Percentiles rank a stretch among this genome's conserved stretches.
Evolutionary conservation across 2,797 vertebrate species (phyloP).

Genomic region (Ctenosaura bakeri): DNA sequence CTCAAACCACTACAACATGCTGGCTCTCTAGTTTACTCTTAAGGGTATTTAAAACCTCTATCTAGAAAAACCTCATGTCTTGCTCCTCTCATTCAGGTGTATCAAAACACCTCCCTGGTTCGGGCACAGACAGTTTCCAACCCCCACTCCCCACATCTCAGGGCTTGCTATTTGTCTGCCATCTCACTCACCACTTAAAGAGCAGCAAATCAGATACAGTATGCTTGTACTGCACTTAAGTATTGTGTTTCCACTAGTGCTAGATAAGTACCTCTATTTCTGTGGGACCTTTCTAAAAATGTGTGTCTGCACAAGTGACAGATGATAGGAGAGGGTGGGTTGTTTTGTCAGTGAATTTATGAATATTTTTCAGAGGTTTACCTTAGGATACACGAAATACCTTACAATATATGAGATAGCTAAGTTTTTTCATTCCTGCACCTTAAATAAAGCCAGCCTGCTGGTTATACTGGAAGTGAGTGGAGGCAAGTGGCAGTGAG

Average conservation of each 20-base stretch:
- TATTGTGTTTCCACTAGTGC: background rate
- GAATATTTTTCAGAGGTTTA: background rate
- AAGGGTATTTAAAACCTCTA: background rate
- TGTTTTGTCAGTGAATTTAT: background rate
- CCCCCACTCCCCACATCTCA: background rate
- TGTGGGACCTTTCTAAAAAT: background rate
- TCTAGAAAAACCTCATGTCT: no score
- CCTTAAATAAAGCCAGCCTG: background rate
- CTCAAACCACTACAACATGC: background rate
- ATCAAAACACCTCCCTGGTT: background rate
- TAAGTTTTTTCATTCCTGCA: background rate
- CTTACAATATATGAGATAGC: background rate
- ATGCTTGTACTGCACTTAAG: background rate
- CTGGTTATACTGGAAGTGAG: background rate
- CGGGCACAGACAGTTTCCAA: background rate
- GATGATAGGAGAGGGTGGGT: no score
- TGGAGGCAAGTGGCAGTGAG: no score
- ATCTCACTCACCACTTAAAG: background rate
- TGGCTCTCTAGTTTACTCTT: background rate
- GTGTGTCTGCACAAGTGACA: background rate
- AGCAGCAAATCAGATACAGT: background rate
- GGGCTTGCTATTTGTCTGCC: no score
- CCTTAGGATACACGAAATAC: background rate
- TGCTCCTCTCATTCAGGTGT: background rate
- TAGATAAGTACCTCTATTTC: background rate